phyloP scores from a whole-genome alignment of 2,797 vertebrate species.

The Protosalanx chinensis region DNA sequence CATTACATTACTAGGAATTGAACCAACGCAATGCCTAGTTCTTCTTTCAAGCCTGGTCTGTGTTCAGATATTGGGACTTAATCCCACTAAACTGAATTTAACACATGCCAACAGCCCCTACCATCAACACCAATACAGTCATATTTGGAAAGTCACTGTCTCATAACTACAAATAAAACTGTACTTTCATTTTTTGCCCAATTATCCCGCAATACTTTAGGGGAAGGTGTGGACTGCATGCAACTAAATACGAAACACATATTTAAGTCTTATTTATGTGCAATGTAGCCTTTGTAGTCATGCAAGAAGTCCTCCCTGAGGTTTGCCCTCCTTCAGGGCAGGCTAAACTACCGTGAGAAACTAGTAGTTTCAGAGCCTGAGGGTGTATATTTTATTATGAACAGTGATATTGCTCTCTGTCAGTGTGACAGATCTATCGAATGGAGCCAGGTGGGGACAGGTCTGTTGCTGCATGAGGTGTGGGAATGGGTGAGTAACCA shows the following conservation, averaged over 20 bases:
- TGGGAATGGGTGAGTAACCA: conserved; percentile 12
- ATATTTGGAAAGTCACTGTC: no score
- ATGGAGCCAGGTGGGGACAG: conserved; percentile 51
- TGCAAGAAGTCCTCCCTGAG: conserved; percentile 19
- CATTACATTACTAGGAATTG: no score
- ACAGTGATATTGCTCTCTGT: conserved; percentile 55
- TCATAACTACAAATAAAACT: neutral
- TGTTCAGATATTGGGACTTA: no score
- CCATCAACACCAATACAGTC: no score
- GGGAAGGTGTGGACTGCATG: no score
- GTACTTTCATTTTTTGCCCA: neutral
- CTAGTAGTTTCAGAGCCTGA: conserved; percentile 68
- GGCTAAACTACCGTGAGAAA: conserved; percentile 61
- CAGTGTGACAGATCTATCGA: conserved; percentile 58
- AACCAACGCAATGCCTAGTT: no score
- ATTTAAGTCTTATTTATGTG: neutral
- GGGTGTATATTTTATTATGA: conserved; percentile 69
- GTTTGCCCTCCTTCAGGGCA: conserved; percentile 33
- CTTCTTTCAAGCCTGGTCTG: no score
- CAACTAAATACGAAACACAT: neutral
- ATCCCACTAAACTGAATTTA: no score
- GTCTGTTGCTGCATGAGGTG: conserved; percentile 51
- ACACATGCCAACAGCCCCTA: no score
- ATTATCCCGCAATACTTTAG: no score
- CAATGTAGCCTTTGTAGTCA: neutral